Conservation (phyloP, 2,797 vertebrate genomes). For the Acridotheres tristis region DNA sequence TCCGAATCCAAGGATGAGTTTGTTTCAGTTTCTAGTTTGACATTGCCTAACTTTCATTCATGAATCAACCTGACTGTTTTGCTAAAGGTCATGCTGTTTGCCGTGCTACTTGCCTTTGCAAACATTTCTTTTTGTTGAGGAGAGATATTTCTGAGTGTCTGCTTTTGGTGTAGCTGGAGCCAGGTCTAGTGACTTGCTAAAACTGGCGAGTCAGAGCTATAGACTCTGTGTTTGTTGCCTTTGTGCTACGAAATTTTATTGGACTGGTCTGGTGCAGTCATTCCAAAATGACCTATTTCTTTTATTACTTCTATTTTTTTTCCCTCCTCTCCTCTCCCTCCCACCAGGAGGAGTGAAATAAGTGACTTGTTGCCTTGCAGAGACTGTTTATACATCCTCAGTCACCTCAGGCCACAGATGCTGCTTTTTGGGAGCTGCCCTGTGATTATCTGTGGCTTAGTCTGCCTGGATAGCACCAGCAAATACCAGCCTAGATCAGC, state of each 20-base stretch:
- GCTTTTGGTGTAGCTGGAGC: background rate
- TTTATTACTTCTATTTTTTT: background rate
- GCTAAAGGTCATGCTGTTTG: background rate
- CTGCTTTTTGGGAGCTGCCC: background rate
- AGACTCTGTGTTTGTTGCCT: background rate
- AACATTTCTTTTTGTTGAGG: background rate
- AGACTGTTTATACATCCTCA: background rate
- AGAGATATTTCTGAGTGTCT: background rate
- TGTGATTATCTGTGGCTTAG: background rate
- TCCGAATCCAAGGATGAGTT: background rate
- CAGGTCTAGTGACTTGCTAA: background rate
- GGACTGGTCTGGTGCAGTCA: background rate
- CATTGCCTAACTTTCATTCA: background rate
- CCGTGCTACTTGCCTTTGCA: background rate
- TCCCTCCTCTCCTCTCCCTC: background rate
- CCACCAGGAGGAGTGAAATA: background rate
- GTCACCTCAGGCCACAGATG: background rate
- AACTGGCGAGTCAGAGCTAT: background rate
- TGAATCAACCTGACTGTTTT: background rate
- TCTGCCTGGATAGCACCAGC: background rate
- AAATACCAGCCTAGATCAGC: background rate
- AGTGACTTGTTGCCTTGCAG: background rate
- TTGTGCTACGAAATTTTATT: background rate
- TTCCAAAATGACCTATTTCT: background rate
- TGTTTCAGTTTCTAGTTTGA: background rate